Base-by-base conservation (phyloP, 2,797 vertebrate species). In the Cuculus canorus region DNA sequence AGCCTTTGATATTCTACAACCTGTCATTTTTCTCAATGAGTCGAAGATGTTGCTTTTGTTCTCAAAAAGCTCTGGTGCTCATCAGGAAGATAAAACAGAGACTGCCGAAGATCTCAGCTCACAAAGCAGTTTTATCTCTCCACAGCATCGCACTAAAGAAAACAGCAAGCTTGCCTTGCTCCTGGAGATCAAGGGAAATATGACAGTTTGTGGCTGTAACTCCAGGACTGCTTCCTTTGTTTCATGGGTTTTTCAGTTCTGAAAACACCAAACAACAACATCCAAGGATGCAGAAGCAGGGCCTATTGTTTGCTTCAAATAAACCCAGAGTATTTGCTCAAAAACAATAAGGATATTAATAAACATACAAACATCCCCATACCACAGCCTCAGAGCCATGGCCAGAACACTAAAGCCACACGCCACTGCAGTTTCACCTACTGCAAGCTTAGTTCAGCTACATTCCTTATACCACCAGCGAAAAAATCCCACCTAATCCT, bases 51-150 rank as follows among this genome's bases (percentile, higher is more conserved):
- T 89, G 53, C 57, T 92, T 94, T 93, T 91, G 53, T 85, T 82
- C 85, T 88, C 73, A 72, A 75, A 93, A 91, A 72, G 24, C 69
- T 86, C 59, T 59, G 35, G 61, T 69, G 82, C 66, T 94, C 84
- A 83, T 81, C 52, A 0, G 17, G 66, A 75, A 94, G 84, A 91
- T 65, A 35, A 95, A 95, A 90, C 61, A 35, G 32, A 45, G 56
- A 35, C 77, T 88, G 63, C 28, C 70, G 91, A 81, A 81, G 63
- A 50, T 15, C 63, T 93, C 43, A 72, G 89, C 94, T 86, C 76
- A 90, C 54, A 88, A 78, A 63, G 52, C 28, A 86, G 66, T 80
- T 96, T 95, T 92, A 92, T 94, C 88, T 96, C 80, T 82, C 86
- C 72, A 47, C 69, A 88, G 82, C 89, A 94, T 90, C 76, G 61